Percentiles rank a stretch among this genome's conserved stretches.
phyloP scores from a whole-genome alignment of 2,888 invertebrate species.

The Holacanthella duospinosa region DNA sequence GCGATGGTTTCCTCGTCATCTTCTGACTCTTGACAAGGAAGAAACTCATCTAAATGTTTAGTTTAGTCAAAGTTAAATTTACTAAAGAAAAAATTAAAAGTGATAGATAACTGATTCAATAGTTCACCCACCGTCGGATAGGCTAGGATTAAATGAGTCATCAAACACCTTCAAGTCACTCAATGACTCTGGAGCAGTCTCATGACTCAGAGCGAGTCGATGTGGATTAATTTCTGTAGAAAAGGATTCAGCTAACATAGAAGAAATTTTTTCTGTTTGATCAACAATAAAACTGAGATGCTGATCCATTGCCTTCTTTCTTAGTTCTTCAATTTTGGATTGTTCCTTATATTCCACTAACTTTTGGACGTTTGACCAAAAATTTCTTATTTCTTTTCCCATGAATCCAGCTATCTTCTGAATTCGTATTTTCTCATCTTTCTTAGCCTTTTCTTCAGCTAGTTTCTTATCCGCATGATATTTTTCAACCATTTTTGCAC shows the following conservation, averaged over 20 bases:
- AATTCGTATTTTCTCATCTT: slow-evolving; percentile 76
- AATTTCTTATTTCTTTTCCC: slow-evolving; percentile 84
- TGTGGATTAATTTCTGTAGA: not conserved
- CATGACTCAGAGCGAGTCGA: not conserved
- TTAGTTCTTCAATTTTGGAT: slow-evolving; percentile 82
- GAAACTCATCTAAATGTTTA: slow-evolving; percentile 73
- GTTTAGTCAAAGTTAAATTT: slow-evolving; percentile 8
- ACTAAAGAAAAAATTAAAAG: too few relatives aligned
- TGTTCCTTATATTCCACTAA: slow-evolving; percentile 89
- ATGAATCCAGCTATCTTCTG: slow-evolving; percentile 78
- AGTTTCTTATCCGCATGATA: slow-evolving; percentile 49
- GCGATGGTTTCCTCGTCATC: slow-evolving; percentile 93
- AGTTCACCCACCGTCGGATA: slow-evolving; percentile 50
- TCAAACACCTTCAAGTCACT: not conserved
- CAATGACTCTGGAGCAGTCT: slow-evolving; percentile 38
- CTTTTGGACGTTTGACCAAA: slow-evolving; percentile 96
- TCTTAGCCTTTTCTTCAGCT: slow-evolving; percentile 72
- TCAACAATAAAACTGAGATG: slow-evolving; percentile 96
- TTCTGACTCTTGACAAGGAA: slow-evolving; percentile 63
- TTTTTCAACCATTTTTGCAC: slow-evolving; percentile 81
- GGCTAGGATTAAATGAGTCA: not conserved
- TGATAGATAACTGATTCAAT: not conserved
- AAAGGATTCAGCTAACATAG: slow-evolving; percentile 68
- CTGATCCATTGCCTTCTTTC: slow-evolving; percentile 87
- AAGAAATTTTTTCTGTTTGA: slow-evolving; percentile 94